Evolutionary conservation across 2,888 invertebrate genomes (phyloP), one percentile per base, ranked within the genome.

Genomic region (Meiosimyza platycephala): DNA sequence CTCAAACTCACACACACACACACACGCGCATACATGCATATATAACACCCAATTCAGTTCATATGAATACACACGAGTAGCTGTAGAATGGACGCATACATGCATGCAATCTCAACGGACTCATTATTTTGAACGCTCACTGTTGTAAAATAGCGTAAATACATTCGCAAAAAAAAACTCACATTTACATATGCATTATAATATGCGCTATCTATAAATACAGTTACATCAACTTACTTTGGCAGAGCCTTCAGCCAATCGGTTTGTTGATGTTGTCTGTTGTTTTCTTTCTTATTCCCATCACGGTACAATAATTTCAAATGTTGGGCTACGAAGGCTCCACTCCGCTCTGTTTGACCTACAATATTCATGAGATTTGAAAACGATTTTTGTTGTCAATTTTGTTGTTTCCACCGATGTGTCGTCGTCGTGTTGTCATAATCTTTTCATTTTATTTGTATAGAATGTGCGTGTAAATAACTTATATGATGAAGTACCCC

Each of bases 321-420:
- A n/a, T 13, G 48, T 11, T 22, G 9, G 4, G 2, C 52, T 18
- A 22, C 50, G n/a, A 7, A 40, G 40, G 48, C 33, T 9, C 28
- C 4, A 13, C 50, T 62, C 28, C 4, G 18, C 50, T 62, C 13
- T 28, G 47, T 50, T 6, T 68, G 59, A 57, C 50, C 59, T 48
- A 22, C 57, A 22, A 59, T 68, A 59, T 68, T 50, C 50, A 68
- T 50, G 68, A 68, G 48, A 28, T 59, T 50, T 50, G 59, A 50
- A 40, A 66, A 63, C 50, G 7, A 28, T 18, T 50, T 59, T 47
- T 63, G 63, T 40, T 9, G 40, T 40, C 40, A 9, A 4, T 40
- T 40, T 7, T 40, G 40, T 9, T 40, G 40, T 40, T 40, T 40
- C 4, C 40, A 9, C 40, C 40, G 7, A 40, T 40, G 40, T 40